These are phyloP conservation scores for Cydia amplana DNA, from an alignment of 1,140 invertebrate species.

Conservation along the genomic window DNA sequence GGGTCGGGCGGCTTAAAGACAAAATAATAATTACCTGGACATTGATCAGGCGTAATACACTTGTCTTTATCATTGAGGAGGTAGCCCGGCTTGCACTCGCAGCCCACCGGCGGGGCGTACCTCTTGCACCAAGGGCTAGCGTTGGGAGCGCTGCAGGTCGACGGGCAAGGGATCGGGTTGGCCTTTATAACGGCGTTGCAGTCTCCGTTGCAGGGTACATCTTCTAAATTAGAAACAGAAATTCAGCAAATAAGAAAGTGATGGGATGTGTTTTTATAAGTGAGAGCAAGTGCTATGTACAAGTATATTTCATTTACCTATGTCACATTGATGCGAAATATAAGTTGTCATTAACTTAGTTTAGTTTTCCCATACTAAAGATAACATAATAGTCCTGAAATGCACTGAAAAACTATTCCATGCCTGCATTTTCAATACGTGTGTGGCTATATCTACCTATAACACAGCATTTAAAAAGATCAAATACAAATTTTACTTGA, in stretches of 20 bases:
- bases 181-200: constrained; percentile 3
- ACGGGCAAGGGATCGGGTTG: constrained; percentile 10
- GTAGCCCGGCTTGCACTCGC: constrained; percentile 21
- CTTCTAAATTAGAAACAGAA: not conserved
- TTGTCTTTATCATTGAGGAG: not conserved
- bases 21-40: constrained; percentile 36
- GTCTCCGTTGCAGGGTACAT: constrained; percentile 18
- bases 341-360: too few relatives aligned
- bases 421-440: too few relatives aligned
- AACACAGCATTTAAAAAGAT: too few relatives aligned
- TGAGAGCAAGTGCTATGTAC: too few relatives aligned
- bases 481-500: too few relatives aligned
- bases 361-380: too few relatives aligned
- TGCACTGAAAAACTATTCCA: too few relatives aligned
- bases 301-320: too few relatives aligned
- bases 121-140: constrained; percentile 7
- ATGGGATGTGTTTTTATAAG: not conserved
- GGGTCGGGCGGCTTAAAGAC: too few relatives aligned
- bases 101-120: constrained; percentile 12
- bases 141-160: not conserved
- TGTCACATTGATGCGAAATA: too few relatives aligned
- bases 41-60: constrained; percentile 23
- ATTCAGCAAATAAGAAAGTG: not conserved
- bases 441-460: too few relatives aligned
- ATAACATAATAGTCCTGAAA: too few relatives aligned